phyloP scores from a whole-genome alignment of 2,888 invertebrate species.

The Acanthococcus lagerstroemiae region DNA sequence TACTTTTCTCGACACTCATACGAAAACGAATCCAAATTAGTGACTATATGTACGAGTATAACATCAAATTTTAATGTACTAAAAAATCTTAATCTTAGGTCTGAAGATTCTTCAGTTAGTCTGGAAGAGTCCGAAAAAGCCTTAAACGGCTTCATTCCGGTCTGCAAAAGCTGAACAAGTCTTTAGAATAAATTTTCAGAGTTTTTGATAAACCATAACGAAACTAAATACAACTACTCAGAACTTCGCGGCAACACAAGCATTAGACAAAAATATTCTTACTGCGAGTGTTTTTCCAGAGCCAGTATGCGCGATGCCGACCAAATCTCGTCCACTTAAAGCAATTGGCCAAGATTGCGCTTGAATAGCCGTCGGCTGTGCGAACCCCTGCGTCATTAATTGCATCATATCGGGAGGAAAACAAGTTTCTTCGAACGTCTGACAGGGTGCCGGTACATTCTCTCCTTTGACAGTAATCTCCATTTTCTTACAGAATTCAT shows the following conservation, averaged over 20 bases:
- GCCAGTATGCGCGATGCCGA: constrained; percentile 91
- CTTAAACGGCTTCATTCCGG: too few relatives aligned
- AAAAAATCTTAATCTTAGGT: too few relatives aligned
- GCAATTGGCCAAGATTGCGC: constrained; percentile 94
- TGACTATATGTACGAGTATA: too few relatives aligned
- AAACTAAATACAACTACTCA: not conserved
- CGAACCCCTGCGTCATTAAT: constrained; percentile 61
- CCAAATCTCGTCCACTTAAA: constrained; percentile 81
- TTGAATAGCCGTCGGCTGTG: constrained; percentile 86
- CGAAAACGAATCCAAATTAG: too few relatives aligned
- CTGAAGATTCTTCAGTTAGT: too few relatives aligned
- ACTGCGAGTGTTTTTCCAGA: constrained; percentile 79
- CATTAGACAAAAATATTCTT: constrained; percentile 34
- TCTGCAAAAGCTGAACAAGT: too few relatives aligned
- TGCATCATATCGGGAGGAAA: constrained; percentile 73
- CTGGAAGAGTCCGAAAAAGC: too few relatives aligned
- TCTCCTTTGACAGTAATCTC: constrained; percentile 82
- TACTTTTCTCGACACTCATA: too few relatives aligned
- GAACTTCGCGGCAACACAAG: not conserved
- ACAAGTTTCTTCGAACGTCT: constrained; percentile 79
- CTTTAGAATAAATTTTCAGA: too few relatives aligned
- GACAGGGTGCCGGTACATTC: constrained; percentile 72
- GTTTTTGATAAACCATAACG: too few relatives aligned
- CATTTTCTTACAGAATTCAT: constrained; percentile 64
- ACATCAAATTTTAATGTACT: too few relatives aligned